Percentiles rank a stretch among this genome's conserved stretches.
Conservation (phyloP, 2,797 vertebrate species). For the Anguilla obscura region DNA sequence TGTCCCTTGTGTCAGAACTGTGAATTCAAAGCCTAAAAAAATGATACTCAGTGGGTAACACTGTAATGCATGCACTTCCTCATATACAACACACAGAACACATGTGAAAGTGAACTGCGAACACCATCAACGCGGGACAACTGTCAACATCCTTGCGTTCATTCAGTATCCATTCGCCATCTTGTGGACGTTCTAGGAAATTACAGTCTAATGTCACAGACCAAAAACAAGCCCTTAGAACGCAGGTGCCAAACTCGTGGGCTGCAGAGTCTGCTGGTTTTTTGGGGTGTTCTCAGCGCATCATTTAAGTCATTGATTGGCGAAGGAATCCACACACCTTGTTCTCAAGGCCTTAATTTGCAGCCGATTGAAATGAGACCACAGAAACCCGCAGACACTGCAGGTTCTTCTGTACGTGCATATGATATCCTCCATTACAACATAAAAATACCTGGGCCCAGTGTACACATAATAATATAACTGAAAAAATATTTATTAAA, state of each 20-base stretch:
- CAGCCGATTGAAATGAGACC: too few relatives aligned
- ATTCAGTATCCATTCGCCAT: not conserved
- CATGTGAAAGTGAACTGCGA: not conserved
- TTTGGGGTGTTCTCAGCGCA: too few relatives aligned
- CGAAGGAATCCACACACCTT: too few relatives aligned
- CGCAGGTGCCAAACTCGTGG: too few relatives aligned
- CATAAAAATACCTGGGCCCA: not conserved
- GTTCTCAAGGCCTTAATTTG: too few relatives aligned
- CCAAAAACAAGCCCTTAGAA: not conserved
- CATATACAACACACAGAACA: not conserved
- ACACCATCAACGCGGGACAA: not conserved
- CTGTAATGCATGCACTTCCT: not conserved
- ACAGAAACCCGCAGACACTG: too few relatives aligned
- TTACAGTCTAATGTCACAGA: not conserved
- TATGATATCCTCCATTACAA: not conserved
- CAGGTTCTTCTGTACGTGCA: not conserved
- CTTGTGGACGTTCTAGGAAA: conserved; percentile 6
- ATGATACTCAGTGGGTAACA: not conserved
- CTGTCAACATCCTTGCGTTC: not conserved
- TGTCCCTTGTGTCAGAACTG: too few relatives aligned
- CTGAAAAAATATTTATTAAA: not conserved
- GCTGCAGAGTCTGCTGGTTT: not conserved
- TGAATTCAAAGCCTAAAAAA: not conserved
- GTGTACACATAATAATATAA: not conserved
- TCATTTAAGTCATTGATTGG: too few relatives aligned